Conservation (phyloP, 2,113 vertebrate genomes). For the Periophthalmus modestus region DNA sequence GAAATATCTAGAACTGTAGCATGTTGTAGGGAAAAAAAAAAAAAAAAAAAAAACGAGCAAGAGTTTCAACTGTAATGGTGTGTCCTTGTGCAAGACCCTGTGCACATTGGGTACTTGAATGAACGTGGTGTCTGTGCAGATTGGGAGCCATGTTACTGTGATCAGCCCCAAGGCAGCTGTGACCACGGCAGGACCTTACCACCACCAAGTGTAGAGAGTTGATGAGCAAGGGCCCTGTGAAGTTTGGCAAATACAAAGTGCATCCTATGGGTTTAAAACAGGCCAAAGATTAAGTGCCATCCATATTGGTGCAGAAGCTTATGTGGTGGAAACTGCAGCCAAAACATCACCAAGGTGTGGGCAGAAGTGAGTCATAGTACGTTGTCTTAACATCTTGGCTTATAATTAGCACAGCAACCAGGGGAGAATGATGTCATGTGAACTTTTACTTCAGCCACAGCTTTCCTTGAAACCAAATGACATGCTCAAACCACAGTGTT, state of each 20-base stretch:
- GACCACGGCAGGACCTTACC: not conserved
- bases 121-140: too few relatives aligned
- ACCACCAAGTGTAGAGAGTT: not conserved
- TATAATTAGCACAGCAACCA: slow-evolving; percentile 51
- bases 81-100: not conserved
- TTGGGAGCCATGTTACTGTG: not conserved
- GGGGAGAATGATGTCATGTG: slow-evolving; percentile 70
- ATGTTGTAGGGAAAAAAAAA: too few relatives aligned
- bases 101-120: too few relatives aligned
- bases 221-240: not conserved
- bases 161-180: not conserved
- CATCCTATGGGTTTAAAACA: not conserved
- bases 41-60: too few relatives aligned
- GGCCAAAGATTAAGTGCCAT: not conserved
- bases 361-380: slow-evolving; percentile 45
- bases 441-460: slow-evolving; percentile 24
- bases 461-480: slow-evolving; percentile 59
- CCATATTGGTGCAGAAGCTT: not conserved
- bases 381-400: slow-evolving; percentile 41
- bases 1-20: too few relatives aligned
- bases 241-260: not conserved
- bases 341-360: slow-evolving; percentile 24
- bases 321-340: slow-evolving; percentile 54
- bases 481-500: slow-evolving; percentile 41
- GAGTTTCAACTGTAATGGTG: not conserved